Conservation (phyloP, 92 coral and sea anemone species). For the Porites lobata region DNA sequence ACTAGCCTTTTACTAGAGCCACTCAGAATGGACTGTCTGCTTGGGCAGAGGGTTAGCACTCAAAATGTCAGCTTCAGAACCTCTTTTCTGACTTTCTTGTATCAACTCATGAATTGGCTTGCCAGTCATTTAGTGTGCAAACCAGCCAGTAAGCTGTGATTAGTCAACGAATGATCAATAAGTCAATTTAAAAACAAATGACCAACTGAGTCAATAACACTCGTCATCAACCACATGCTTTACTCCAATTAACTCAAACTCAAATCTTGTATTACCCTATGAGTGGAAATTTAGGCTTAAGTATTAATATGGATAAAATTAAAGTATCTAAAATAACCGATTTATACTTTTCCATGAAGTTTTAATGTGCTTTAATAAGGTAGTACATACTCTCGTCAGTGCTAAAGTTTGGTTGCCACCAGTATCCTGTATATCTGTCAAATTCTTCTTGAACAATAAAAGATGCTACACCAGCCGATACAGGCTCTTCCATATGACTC, state of each 20-base stretch:
- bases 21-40: too few species aligned
- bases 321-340: too few species aligned
- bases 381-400: conserved; percentile 78
- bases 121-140: background rate
- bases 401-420: conserved; percentile 94
- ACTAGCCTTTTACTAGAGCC: too few species aligned
- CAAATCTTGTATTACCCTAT: too few species aligned
- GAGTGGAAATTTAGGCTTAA: too few species aligned
- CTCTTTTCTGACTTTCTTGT: too few species aligned
- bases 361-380: background rate
- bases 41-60: too few species aligned
- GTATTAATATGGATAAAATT: too few species aligned
- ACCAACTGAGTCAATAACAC: background rate
- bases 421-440: conserved; percentile 98
- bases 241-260: background rate
- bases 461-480: conserved; percentile 98
- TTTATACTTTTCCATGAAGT: too few species aligned
- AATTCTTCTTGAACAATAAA: conserved; percentile 98
- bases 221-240: background rate
- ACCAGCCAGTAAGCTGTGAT: background rate
- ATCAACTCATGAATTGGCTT: background rate
- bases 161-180: background rate
- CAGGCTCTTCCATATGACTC: conserved; percentile 80
- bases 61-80: too few species aligned
- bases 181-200: background rate